Base-by-base conservation (phyloP, 2,797 vertebrate genomes). In the Lagocephalus sceleratus region DNA sequence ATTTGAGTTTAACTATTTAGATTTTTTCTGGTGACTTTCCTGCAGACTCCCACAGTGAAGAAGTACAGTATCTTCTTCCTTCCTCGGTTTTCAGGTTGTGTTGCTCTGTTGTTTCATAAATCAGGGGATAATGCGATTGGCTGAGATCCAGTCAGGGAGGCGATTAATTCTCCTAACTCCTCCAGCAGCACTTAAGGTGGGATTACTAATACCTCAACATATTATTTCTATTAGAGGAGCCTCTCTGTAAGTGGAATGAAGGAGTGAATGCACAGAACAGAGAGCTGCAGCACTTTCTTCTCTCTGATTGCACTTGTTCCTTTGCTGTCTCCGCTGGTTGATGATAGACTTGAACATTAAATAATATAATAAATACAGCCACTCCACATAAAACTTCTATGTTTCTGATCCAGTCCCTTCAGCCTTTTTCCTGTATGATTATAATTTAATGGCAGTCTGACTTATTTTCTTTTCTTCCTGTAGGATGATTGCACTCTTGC, bases 81-180 rank as follows among this genome's bases (percentile, higher is more conserved):
- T 35, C 32, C 49, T 20, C 16, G 57, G 56, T 57, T 78, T 88
- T 76, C 85, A 87, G 84, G 85, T 87, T 79, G 71, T 26, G 43
- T 22, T 40, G 71, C 68, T 38, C 66, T 80, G 76, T 82, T 82
- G 79, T 82, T 87, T 79, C 82, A 90, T 90, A 88, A 89, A 90
- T 90, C 88, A 86, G 59, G 52, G 47, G 71, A 66, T 88, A 87
- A 89, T 87, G 85, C 83, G 84, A 85, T 87, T 87, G 88, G 83
- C 70, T 68, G 66, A 79, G 81, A 87, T 88, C 38, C 68, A 86
- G 83, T 79, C 77, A 77, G 72, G 66, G 75, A 83, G 79, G 77
- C 69, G 73, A 86, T 90, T 89, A 77, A 88, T 90, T 86, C 57
- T 47, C 67, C 51, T 51, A 29, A 66, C 80, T 85, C 71, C 79